These are phyloP conservation scores for Paramormyrops hopkinsi DNA, from an alignment of 2,797 vertebrate genomes.

Conservation along the genomic window DNA sequence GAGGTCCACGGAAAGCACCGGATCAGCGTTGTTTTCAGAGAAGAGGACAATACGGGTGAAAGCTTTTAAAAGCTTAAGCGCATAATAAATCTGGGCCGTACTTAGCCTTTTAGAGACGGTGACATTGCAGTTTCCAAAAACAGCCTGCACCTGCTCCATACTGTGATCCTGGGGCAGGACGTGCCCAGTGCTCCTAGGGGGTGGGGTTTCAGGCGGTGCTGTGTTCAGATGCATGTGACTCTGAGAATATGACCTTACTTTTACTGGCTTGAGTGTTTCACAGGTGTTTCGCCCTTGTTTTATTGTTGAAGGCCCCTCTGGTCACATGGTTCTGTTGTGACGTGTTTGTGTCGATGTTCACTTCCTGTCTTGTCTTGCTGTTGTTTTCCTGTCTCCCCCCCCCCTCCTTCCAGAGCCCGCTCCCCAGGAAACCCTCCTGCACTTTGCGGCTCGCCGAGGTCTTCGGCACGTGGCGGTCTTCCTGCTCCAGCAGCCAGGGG, in stretches of 20 bases:
- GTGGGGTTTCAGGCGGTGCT: background rate
- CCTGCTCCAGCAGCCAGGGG: constrained; percentile 80
- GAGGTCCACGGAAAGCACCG: constrained; percentile 18
- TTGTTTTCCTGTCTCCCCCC: constrained; percentile 28
- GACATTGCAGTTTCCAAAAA: constrained; percentile 19
- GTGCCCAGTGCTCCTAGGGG: background rate
- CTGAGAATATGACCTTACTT: background rate
- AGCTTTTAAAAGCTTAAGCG: constrained; percentile 35
- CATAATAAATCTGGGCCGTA: constrained; percentile 19
- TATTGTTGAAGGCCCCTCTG: background rate
- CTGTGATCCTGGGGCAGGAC: background rate
- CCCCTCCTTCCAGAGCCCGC: constrained; percentile 45
- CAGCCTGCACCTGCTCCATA: constrained; percentile 16
- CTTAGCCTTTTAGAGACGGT: constrained; percentile 28
- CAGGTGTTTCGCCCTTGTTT: background rate
- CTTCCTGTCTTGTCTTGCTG: background rate
- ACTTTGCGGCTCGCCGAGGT: constrained; percentile 86
- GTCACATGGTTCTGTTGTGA: background rate
- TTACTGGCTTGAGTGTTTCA: background rate
- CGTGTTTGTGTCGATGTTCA: background rate
- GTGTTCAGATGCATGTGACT: background rate
- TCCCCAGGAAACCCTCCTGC: constrained; percentile 86
- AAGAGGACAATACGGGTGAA: constrained; percentile 24
- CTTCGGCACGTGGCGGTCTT: constrained; percentile 73
- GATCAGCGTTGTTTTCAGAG: constrained; percentile 24